Evolutionary conservation across 2,888 invertebrate genomes (phyloP), one percentile per base, ranked within the genome.

Genomic region (Acrobasis suavella): DNA sequence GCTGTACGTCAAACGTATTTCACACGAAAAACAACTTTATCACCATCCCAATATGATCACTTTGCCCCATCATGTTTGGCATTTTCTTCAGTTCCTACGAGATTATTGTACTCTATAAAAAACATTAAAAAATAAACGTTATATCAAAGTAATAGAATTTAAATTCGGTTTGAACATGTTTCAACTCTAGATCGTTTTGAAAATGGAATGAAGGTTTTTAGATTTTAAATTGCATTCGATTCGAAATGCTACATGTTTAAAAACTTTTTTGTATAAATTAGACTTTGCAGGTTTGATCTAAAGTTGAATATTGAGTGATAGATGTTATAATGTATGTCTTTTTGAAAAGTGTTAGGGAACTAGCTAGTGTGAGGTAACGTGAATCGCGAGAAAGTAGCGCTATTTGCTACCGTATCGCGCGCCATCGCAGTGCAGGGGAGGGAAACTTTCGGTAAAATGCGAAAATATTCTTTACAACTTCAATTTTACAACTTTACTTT

Each of bases 361-460:
- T 79, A 78, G 80, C 77, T 86, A 86, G 89, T 90, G 89, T 89
- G 88, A 89, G 87, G 86, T 86, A 85, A 84, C 79, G 83, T 86
- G 86, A 84, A 84, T 88, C 81, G 86, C 87, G 86, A 85, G 85
- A 89, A 90, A 89, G 90, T 89, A 85, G 87, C 84, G 84, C 89
- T 90, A 91, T 91, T 91, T 91, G 91, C 90, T 91, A 87, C 89
- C 85, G 89, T 90, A 92, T 91, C 91, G 90, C 83, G 89, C 91
- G 88, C 91, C 87, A 91, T 91, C 89, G 81, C 78, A 62, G 60
- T 67, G 67, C 85, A 86, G 86, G 69, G 76, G 72, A 72, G 60
- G 39, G 39, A 68, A 85, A 86, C 86, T 62, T 71, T 80, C 73
- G 73, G 71, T 14, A 7, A 32, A 10, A 9, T 37, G 10, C 15